Evolutionary conservation across 1,140 invertebrate genomes (phyloP), one percentile per base, ranked within the genome.

Genomic region (Drosophila novamexicana): DNA sequence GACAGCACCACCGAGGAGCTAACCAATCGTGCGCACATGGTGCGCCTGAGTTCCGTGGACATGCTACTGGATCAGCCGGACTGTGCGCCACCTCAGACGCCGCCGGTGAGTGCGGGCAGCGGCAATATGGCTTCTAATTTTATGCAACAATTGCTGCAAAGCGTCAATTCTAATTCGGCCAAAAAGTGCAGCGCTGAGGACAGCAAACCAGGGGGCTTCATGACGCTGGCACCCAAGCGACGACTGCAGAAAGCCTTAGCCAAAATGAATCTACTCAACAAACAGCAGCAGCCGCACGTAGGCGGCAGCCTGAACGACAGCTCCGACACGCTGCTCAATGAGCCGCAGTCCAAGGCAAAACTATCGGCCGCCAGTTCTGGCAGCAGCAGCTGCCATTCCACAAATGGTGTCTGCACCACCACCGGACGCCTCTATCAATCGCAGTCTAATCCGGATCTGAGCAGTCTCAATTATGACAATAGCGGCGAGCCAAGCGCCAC

Each of bases 211-310:
- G 96, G 88, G 7, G 91, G 96, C 65, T 98, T 97, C 79, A 97
- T 97, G 96, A 98, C 97, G 29, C 93, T 98, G 49, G 97, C 96
- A 9, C 96, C 97, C 18, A 97, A 97, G 84, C 95, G 95, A 62
- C 94, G 96, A 81, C 93, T 99, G 49, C 96, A 97, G 77, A 98
- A 97, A 93, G 97, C 97, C 58, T 94, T 98, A 71, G 96, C 96
- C 93, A 98, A 97, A 93, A 97, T 98, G 94, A 98, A 97, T 91
- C 95, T 98, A 85, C 94, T 98, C 76, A 97, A 97, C 85, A 98
- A 97, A 94, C 97, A 96, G 92, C 67, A 79, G 10, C 85, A 81
- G 36, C 70, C 77, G 2, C 64, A 59, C 18, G 81, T 70, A 6
- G 67, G 71, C 63, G 67, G 71, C 66, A 81, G 80, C 36, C 49